Conservation (phyloP, 1,140 invertebrate species). For the Leucophenga varia region DNA sequence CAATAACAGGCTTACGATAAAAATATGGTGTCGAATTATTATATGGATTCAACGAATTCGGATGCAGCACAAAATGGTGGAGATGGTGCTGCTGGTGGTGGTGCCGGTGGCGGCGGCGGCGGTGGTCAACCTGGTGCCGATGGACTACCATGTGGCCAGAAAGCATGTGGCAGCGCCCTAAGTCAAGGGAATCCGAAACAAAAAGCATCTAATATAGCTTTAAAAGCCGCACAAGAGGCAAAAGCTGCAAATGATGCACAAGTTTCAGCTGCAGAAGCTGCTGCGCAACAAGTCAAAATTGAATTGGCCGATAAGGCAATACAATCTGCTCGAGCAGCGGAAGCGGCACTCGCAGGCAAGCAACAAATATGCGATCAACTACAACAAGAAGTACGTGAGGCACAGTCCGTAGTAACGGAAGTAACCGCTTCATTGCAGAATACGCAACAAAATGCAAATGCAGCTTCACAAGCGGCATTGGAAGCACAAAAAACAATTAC, state of each 20-base stretch:
- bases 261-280: constrained; percentile 66
- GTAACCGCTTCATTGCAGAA: constrained; percentile 63
- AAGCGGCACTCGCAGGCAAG: constrained; percentile 66
- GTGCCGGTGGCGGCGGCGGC: background rate
- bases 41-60: constrained; percentile 12
- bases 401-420: constrained; percentile 65
- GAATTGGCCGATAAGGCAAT: constrained; percentile 68
- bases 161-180: background rate
- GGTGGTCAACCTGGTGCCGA: background rate
- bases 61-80: background rate
- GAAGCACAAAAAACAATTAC: constrained; percentile 60
- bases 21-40: constrained; percentile 11
- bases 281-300: constrained; percentile 66
- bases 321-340: constrained; percentile 67
- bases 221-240: constrained; percentile 67
- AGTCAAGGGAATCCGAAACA: constrained; percentile 27
- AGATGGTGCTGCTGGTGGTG: background rate
- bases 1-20: background rate
- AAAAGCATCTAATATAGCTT: constrained; percentile 63
- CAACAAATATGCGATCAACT: constrained; percentile 64
- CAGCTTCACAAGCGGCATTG: constrained; percentile 61
- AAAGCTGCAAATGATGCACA: constrained; percentile 68
- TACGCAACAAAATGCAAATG: constrained; percentile 62
- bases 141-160: too few species aligned
- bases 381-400: constrained; percentile 63